Base-by-base conservation (phyloP, 2,797 vertebrate genomes). In the Chloroceryle amazona region DNA sequence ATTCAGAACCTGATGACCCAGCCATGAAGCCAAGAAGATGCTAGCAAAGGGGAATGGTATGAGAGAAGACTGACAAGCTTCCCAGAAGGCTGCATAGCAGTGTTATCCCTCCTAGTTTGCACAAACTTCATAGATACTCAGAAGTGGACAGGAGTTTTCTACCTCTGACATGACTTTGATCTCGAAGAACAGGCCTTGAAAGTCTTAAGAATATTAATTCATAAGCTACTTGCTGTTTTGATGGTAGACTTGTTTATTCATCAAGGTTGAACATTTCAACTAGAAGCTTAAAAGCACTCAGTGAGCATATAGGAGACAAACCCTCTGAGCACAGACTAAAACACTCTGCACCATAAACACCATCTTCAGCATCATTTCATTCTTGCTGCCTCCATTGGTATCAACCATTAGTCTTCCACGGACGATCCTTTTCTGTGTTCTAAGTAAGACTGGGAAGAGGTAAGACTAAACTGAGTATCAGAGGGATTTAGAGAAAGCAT, bases 131-230 rank as follows among this genome's bases (percentile, higher is more conserved):
- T 16, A 76, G 42, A 65, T 72, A n/a, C n/a, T 82, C 23, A 66
- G 62, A 89, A 26, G 8, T 49, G 75, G 72, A 66, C 28, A 44
- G 54, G 23, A 87, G 37, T 75, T 93, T 71, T 78, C 71, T 57
- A 67, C n/a, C 25, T 83, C 58, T 62, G 33, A 61, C 51, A 68
- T 11, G 13, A 49, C 39, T 90, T 94, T 86, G 20, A 47, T 55
- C 61, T 90, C 47, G 61, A 83, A 90, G 62, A 93, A 20, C 10
- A 88, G 14, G 29, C 57, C 41, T 57, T 47, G n/a, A 76, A 89
- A 94, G 44, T 62, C 72, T 79, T 79, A 62, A 79, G 71, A 80
- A 83, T 71, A 13, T 91, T 89, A 81, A 74, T 89, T 89, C 58
- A 58, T 71, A 81, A 83, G 5, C 37, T 91, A 51, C 65, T 88